Base-by-base conservation (phyloP, 2,113 vertebrate species). In the Cinclus cinclus region DNA sequence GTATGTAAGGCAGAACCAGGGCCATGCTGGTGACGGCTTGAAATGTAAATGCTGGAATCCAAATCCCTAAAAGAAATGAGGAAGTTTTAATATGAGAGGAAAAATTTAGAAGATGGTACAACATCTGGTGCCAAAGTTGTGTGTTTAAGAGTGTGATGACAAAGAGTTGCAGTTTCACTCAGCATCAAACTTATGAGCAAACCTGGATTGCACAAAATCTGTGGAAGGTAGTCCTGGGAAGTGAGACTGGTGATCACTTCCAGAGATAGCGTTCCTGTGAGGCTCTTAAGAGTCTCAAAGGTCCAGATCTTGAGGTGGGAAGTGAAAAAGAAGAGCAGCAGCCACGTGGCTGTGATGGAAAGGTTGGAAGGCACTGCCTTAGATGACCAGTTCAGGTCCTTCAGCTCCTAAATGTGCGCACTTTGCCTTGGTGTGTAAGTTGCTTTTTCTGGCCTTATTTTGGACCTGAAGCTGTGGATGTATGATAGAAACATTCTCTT, bases 101-200 rank as follows among this genome's bases (percentile, higher is more conserved):
- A 12, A 41, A 44, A 65, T 17, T 60, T 58, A 73, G 37, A 56
- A 69, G 74, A 14, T 63, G 44, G 14, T 12, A 30, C 69, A 56
- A 33, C 20, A 13, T 41, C 39, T 52, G 52, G 27, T n/a, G 41
- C 10, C 0, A 4, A 39, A n/a, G 12, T 55, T 8, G 41, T 58
- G 4, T 53, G 6, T 47, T 0, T 35, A 41, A 59, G 35, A 35
- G 10, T 3, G 1, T 0, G 3, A 44, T 87, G 74, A 50, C 8
- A 1, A 23, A 39, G 79, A 87, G 58, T 87, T 93, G 93, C 87
- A 83, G 65, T 94, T 96, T 78, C 82, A 67, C 77, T 24, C 64
- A 71, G 67, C 24, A 49, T 83, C 13, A 1, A 37, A 44, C 41
- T 49, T 41, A 11, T 53, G 37, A 73, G 46, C 31, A 47, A 76